Evolutionary conservation across 1,140 invertebrate genomes (phyloP), one percentile per base, ranked within the genome.

Genomic region (Drosophila littoralis): DNA sequence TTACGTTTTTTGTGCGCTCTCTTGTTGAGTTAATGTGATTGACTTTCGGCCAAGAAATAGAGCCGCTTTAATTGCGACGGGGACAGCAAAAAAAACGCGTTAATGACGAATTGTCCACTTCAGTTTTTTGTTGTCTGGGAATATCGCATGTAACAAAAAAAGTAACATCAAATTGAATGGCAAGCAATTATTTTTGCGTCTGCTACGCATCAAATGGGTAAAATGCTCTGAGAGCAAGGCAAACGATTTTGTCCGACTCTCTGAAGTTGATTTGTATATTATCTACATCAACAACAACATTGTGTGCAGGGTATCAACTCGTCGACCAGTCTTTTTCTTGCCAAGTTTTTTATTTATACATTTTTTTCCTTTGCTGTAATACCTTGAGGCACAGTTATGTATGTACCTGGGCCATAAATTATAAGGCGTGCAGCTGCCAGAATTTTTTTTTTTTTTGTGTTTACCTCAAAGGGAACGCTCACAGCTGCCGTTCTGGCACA

Each of bases 401-500:
- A 17, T 67, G 43, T 64, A 69, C 81, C 51, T 63, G 71, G n/a
- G 33, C 71, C 57, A 74, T 88, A 75, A 88, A 79, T 88, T 76
- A 82, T 83, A 63, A 67, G 79, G 48, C 58, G 45, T 38, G 79
- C 65, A 85, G 81, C 83, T 84, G 81, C 76, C 81, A 84, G 81
- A 55, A 28, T 57, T 57, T 38, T 22, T 66, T 69, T 66, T 69
- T 35, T 32, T 74, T 22, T 63, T 33, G 17, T 38, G 59, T 42
- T 40, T 45, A 51, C 54, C 65, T 65, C 64, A 74, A 75, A 52
- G 45, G 50, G 42, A 79, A 57, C 35, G 36, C 42, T 17, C 64
- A 64, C 71, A 76, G 73, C 74, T 76, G 67, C 67, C 45, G 40
- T n/a, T 22, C 12, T 22, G 13, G 50, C 43, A 40, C 64, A 78